A percentile compares a stretch with the other conserved stretches of the same genome.
Evolutionary conservation across 2,888 invertebrate species (phyloP).

Genomic region (Brenthis daphne): DNA sequence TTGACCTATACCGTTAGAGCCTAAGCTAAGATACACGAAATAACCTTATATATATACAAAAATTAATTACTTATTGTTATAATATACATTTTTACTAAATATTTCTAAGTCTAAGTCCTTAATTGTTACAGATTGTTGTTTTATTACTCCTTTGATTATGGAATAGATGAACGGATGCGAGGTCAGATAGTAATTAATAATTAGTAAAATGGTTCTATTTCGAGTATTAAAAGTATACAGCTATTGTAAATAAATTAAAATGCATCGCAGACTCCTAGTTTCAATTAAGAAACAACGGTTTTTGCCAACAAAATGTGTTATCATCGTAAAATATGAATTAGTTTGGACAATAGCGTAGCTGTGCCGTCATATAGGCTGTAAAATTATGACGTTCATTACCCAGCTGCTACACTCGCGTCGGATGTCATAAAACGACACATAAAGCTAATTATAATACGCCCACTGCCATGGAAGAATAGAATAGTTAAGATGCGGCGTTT

Average conservation of each 20-base stretch:
- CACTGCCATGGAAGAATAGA: constrained; percentile 38
- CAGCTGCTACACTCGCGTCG: constrained; percentile 66
- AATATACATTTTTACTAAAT: no score
- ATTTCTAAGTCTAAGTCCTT: no score
- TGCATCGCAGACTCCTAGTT: no score
- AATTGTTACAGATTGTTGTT: background rate
- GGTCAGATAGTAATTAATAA: no score
- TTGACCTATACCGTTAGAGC: no score
- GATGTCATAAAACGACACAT: constrained; percentile 72
- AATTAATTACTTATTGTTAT: no score
- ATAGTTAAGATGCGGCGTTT: constrained; percentile 45
- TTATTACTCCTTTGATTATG: background rate
- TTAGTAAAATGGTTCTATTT: no score
- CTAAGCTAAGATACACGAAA: no score
- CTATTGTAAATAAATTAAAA: no score
- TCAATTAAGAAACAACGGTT: background rate
- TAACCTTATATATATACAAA: no score
- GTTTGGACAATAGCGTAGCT: background rate
- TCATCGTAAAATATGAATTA: constrained; percentile 10
- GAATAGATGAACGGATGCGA: no score
- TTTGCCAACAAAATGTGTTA: background rate
- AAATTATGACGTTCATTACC: constrained; percentile 64
- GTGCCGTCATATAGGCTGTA: constrained; percentile 48
- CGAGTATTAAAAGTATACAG: no score
- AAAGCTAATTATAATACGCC: constrained; percentile 69